Base-by-base conservation (phyloP, 1,140 invertebrate species). In the Drosophila micromelanica region DNA sequence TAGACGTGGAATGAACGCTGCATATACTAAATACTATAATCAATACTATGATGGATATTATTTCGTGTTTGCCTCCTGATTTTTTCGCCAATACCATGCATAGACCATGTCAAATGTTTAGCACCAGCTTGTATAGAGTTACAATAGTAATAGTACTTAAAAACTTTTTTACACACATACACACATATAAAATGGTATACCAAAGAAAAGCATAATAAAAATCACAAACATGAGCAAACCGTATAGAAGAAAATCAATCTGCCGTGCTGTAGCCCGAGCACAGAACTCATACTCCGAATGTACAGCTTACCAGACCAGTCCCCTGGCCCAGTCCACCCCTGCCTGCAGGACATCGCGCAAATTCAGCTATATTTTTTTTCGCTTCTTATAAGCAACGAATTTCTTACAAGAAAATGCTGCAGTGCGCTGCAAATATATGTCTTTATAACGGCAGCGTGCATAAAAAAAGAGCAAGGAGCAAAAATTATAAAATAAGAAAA, bases 401-500 rank as follows among this genome's bases (percentile, higher is more conserved):
- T 86, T 86, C 82, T 87, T 87, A 70, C 61, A 73, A 86, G 82
- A 86, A 86, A 86, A 86, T 87, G 82, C 78, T 86, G 82, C 82
- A 86, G 75, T 87, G 82, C 78, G 51, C 81, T 82, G 75, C 78
- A 78, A 86, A 82, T 86, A 78, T 86, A 86, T 86, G 82, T 86
- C 82, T 81, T 86, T 86, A 86, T 87, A 86, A 87, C 72, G 82
- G 65, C 72, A 76, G 54, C 59, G 76, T 79, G 80, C 80, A 84
- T 79, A 82, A 84, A 81, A 80, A 80, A 67, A 75, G 30, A 63
- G 67, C 78, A 70, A 73, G 78, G 37, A 79, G 69, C 63, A 73
- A 76, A 74, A 78, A 79, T 87, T 87, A 87, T 87, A 82, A 87
- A 82, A 87, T 82, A 82, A 69, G 68, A 74, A 30, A 54, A 54